phyloP scores from a whole-genome alignment of 2,113 vertebrate species.

The Glareola pratincola region DNA sequence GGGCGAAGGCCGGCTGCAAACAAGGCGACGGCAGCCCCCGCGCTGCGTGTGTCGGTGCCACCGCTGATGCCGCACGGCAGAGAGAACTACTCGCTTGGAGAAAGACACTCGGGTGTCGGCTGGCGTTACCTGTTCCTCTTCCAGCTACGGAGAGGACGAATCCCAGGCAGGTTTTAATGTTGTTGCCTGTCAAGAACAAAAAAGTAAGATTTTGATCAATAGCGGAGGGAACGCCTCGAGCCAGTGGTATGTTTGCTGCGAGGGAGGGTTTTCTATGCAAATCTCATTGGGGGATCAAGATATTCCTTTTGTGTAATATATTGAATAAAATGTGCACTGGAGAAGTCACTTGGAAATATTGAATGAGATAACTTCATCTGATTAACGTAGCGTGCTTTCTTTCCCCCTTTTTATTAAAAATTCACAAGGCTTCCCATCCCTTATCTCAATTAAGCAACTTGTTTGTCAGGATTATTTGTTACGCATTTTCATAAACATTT shows the following conservation, averaged over 20 bases:
- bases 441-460: slow-evolving; percentile 62
- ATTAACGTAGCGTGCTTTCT: slow-evolving; percentile 17
- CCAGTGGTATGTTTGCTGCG: background rate
- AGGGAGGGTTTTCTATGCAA: background rate
- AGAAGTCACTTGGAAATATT: background rate
- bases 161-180: background rate
- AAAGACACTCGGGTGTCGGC: fast-evolving
- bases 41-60: fast-evolving
- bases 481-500: slow-evolving; percentile 68
- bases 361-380: slow-evolving; percentile 36
- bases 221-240: background rate
- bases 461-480: slow-evolving; percentile 66
- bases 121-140: background rate
- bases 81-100: background rate
- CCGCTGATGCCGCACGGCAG: fast-evolving
- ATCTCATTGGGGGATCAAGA: background rate
- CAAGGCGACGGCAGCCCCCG: background rate
- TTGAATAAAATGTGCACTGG: background rate
- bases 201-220: background rate
- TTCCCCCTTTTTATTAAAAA: slow-evolving; percentile 65
- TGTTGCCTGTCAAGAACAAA: background rate
- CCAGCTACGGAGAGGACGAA: background rate
- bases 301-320: background rate
- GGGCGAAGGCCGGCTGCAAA: background rate
- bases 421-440: slow-evolving; percentile 67